Conservation (phyloP, 2,888 invertebrate genomes). For the Geophilus truncorum region DNA sequence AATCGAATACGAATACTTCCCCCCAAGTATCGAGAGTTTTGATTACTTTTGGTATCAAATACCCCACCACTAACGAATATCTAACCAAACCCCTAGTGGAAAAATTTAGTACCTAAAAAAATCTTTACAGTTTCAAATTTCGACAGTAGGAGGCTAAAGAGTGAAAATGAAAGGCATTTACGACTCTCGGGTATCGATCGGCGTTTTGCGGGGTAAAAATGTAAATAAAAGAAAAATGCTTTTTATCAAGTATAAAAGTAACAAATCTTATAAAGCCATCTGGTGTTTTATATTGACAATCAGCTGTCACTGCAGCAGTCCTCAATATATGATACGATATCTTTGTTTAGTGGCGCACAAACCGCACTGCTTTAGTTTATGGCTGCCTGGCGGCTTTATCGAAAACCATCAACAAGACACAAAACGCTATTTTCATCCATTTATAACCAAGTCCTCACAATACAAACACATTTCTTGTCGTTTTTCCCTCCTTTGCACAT, state of each 20-base stretch:
- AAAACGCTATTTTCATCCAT: slow-evolving; percentile 7
- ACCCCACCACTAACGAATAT: too few species aligned
- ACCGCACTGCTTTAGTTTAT: slow-evolving; percentile 9
- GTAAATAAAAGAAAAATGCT: too few species aligned
- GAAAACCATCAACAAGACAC: slow-evolving; percentile 14
- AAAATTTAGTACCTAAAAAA: too few species aligned
- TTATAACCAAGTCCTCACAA: not conserved
- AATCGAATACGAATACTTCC: too few species aligned
- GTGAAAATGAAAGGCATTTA: too few species aligned
- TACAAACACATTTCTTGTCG: not conserved
- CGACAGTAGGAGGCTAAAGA: too few species aligned
- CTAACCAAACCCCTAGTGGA: too few species aligned
- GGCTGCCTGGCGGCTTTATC: slow-evolving; percentile 2
- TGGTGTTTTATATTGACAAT: not conserved
- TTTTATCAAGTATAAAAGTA: not conserved
- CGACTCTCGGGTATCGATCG: too few species aligned
- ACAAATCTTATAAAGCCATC: not conserved
- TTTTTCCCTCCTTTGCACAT: not conserved
- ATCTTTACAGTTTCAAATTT: too few species aligned
- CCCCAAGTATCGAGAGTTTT: too few species aligned
- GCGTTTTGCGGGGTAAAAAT: too few species aligned
- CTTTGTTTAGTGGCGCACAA: not conserved
- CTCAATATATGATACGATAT: not conserved
- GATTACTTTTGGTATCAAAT: too few species aligned
- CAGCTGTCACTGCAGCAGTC: not conserved